Evolutionary conservation across 2,113 vertebrate genomes (phyloP).

Genomic region (Myodes glareolus): DNA sequence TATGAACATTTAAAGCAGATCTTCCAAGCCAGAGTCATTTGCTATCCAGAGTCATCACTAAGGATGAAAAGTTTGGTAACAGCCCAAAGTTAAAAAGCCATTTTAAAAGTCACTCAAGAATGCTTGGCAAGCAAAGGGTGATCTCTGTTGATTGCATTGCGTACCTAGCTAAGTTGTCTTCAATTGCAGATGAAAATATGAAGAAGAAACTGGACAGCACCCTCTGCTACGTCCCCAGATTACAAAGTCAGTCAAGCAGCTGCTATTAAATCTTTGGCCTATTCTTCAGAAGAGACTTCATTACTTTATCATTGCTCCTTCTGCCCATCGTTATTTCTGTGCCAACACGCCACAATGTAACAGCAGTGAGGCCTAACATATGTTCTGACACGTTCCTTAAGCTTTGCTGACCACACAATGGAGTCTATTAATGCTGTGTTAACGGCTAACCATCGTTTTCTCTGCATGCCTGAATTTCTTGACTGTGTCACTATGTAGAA

Average conservation of each 20-base stretch:
- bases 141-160: too few relatives aligned
- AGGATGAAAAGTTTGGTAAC: background rate
- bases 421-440: background rate
- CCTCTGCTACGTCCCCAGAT: background rate
- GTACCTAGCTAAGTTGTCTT: too few relatives aligned
- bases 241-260: background rate
- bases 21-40: background rate
- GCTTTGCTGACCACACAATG: background rate
- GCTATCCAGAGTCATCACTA: background rate
- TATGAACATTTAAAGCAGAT: background rate
- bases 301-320: background rate
- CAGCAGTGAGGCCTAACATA: fast-evolving
- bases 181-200: background rate
- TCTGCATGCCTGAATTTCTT: background rate
- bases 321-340: background rate
- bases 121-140: background rate
- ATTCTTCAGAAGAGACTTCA: background rate
- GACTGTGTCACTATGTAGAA: background rate
- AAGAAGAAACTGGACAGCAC: background rate
- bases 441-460: background rate
- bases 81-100: background rate
- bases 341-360: background rate
- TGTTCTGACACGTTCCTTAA: background rate
- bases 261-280: background rate
- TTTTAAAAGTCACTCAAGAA: background rate